phyloP scores from a whole-genome alignment of 2,797 vertebrate genomes.

The Anguilla marmorata region DNA sequence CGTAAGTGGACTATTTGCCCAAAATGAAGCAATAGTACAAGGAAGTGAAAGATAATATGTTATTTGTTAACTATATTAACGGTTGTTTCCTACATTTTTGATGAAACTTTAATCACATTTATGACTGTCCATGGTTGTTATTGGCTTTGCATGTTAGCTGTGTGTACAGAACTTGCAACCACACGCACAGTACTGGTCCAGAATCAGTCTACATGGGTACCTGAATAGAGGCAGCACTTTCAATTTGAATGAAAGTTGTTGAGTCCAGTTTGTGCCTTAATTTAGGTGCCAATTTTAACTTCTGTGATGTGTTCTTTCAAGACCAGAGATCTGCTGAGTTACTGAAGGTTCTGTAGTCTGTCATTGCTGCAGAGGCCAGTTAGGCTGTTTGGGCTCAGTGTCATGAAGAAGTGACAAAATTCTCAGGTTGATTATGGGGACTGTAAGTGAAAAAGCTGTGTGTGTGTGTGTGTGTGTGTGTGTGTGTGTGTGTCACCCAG shows the following conservation, averaged over 20 bases:
- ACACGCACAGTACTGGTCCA: not conserved
- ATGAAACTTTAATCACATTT: not conserved
- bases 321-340: not conserved
- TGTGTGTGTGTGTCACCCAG: not conserved
- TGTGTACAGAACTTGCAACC: not conserved
- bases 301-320: not conserved
- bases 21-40: not conserved
- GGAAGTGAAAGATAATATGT: not conserved
- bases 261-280: not conserved
- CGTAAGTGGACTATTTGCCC: not conserved
- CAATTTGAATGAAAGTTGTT: not conserved
- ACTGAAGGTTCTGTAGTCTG: not conserved
- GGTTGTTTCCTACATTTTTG: not conserved
- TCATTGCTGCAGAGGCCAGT: not conserved
- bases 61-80: not conserved
- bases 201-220: not conserved
- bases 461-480: conserved; percentile 16
- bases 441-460: conserved; percentile 38
- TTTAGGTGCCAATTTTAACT: not conserved
- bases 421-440: not conserved
- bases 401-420: too few species aligned
- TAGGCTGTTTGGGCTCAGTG: not conserved
- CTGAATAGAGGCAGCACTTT: not conserved
- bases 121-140: not conserved
- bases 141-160: not conserved